Percentiles rank a stretch among this genome's conserved stretches.
phyloP scores from a whole-genome alignment of 2,797 vertebrate species.

The Pogonophryne albipinna region DNA sequence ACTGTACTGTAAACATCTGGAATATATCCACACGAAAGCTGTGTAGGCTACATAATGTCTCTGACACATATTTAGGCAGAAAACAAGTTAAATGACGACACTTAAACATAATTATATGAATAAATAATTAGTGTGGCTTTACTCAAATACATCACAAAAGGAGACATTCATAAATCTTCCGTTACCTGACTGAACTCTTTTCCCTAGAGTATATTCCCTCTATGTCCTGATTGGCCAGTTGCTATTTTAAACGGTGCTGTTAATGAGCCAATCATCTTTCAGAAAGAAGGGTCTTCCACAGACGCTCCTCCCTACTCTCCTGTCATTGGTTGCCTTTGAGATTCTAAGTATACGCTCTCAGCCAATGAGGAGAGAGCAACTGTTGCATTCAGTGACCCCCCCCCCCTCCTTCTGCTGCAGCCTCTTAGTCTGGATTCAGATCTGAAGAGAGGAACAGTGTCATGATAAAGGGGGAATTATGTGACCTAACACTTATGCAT shows the following conservation, averaged over 20 bases:
- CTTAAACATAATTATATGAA: not conserved
- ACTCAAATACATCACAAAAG: not conserved
- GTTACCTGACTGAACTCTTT: not conserved
- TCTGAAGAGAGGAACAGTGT: not conserved
- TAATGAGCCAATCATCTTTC: conserved; percentile 18
- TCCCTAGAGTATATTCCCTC: not conserved
- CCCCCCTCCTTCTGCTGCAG: conserved; percentile 31
- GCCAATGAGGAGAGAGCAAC: conserved; percentile 70
- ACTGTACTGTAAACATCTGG: not conserved
- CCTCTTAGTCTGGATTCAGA: conserved; percentile 12
- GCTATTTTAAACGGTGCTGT: conserved; percentile 32
- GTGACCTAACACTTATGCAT: not conserved
- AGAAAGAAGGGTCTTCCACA: not conserved
- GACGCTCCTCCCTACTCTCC: not conserved
- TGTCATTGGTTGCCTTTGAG: conserved; percentile 49
- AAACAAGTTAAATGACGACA: not conserved
- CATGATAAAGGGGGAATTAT: not conserved
- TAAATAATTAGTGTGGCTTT: not conserved
- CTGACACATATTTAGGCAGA: not conserved
- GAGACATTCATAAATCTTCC: not conserved
- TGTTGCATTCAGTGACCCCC: conserved; percentile 61
- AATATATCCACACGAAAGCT: not conserved
- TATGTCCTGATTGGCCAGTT: conserved; percentile 11
- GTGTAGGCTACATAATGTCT: not conserved
- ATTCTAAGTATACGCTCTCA: conserved; percentile 26